Evolutionary conservation across 2,797 vertebrate species (phyloP).

Genomic region (Anguilla obscura): DNA sequence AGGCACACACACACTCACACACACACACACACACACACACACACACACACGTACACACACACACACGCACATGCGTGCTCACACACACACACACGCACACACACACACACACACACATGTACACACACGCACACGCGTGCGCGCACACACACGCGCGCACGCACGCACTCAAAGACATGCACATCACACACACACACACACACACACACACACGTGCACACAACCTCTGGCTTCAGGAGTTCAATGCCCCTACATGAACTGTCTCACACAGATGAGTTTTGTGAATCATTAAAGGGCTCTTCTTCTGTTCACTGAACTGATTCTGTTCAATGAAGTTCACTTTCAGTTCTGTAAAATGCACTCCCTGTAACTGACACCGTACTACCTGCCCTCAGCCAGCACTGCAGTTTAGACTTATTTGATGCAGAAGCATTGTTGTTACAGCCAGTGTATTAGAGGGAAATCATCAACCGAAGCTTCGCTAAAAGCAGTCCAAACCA

Average conservation of each 20-base stretch:
- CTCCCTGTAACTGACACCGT: neutral
- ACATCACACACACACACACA: constrained; percentile 1
- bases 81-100: neutral
- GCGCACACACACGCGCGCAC: neutral
- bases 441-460: neutral
- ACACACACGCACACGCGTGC: too few species aligned
- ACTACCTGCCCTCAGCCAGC: neutral
- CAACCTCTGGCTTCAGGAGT: neutral
- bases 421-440: neutral
- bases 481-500: neutral
- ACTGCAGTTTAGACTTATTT: neutral
- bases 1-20: neutral
- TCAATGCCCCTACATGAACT: neutral
- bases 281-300: constrained; percentile 12
- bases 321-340: neutral
- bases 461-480: neutral
- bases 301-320: neutral
- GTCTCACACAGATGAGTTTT: constrained; percentile 3
- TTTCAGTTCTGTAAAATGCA: neutral
- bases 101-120: neutral
- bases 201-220: constrained; percentile 30
- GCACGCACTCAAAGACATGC: too few species aligned
- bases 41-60: constrained; percentile 32
- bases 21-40: too few species aligned
- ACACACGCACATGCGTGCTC: constrained; percentile 21